A percentile compares a stretch with the other conserved stretches of the same genome.
Conservation (phyloP, 2,888 invertebrate genomes). For the Ochropleura plecta region DNA sequence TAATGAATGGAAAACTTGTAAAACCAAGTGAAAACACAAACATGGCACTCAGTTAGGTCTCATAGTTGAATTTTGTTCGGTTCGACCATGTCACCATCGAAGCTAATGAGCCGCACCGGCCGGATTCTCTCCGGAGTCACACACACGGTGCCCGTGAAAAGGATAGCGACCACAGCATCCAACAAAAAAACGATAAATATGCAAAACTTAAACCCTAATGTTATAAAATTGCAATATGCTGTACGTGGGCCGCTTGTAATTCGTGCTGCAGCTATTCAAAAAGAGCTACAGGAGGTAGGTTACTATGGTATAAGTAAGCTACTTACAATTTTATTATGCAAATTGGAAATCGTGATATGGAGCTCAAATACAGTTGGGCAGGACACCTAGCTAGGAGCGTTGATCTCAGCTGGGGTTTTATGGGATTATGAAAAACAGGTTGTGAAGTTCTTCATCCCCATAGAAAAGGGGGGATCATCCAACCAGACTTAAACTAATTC, state of each 20-base stretch:
- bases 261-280: slow-evolving; percentile 10
- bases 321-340: too few relatives aligned
- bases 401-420: too few relatives aligned
- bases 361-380: too few relatives aligned
- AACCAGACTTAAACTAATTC: too few relatives aligned
- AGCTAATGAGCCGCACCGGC: slow-evolving; percentile 79
- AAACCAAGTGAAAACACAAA: not conserved
- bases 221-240: slow-evolving; percentile 37
- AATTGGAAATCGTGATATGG: too few relatives aligned
- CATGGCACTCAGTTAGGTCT: not conserved
- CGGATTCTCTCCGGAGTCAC: slow-evolving; percentile 70
- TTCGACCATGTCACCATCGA: slow-evolving; percentile 79
- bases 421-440: too few relatives aligned
- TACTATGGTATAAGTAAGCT: not conserved
- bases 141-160: slow-evolving; percentile 26
- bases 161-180: not conserved
- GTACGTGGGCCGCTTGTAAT: slow-evolving; percentile 36
- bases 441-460: too few relatives aligned
- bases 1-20: not conserved
- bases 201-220: slow-evolving; percentile 27
- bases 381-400: too few relatives aligned
- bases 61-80: slow-evolving; percentile 65
- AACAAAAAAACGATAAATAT: slow-evolving; percentile 3
- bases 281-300: slow-evolving; percentile 23
- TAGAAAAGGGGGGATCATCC: too few relatives aligned